Conservation (phyloP, 2,797 vertebrate genomes). For the Manis javanica region DNA sequence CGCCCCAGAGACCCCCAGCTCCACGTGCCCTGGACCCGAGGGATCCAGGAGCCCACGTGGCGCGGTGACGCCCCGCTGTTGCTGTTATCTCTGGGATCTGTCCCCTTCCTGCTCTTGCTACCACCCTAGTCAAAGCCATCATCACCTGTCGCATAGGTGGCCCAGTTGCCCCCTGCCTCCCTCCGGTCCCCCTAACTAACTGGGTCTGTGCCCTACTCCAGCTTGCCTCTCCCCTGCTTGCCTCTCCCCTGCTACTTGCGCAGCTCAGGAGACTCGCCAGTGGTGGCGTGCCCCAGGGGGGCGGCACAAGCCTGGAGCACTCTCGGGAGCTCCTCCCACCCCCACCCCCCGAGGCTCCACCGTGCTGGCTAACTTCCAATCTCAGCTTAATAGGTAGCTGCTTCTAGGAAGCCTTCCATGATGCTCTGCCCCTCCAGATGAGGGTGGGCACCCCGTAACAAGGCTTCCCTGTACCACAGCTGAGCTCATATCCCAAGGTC, state of each 20-base stretch:
- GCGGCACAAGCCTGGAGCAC: not conserved
- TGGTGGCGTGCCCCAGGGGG: not conserved
- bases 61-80: no score
- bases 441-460: not conserved
- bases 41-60: not conserved
- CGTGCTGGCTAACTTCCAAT: not conserved
- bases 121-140: not conserved
- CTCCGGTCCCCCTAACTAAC: not conserved
- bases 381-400: not conserved
- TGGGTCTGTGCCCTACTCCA: not conserved
- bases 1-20: not conserved
- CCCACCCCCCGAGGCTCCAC: no score
- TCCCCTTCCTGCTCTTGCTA: not conserved
- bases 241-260: not conserved
- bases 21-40: not conserved
- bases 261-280: not conserved
- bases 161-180: not conserved
- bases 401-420: constrained; percentile 39
- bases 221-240: fast-evolving
- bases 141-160: not conserved
- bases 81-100: not conserved
- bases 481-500: not conserved
- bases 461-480: not conserved
- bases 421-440: fast-evolving
- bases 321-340: not conserved